Evolutionary conservation across 2,113 vertebrate species (phyloP).

Genomic region (Anser cygnoides): DNA sequence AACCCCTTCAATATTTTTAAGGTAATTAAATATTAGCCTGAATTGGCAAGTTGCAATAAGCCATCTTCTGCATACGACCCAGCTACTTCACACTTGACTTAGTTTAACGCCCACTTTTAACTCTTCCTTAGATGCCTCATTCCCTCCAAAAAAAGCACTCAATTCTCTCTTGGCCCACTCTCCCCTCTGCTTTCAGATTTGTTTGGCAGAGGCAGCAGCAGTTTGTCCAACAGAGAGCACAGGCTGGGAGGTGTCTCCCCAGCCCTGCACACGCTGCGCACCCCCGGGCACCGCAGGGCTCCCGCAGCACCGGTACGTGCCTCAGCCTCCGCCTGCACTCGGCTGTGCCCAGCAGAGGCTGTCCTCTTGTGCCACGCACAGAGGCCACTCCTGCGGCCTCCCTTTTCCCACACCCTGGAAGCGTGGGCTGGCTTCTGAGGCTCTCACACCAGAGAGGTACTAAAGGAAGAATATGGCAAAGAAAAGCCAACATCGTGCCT

Average conservation of each 20-base stretch:
- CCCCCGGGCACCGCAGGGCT: neutral
- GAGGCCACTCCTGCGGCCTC: neutral
- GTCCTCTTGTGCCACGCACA: fast-evolving
- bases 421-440: neutral
- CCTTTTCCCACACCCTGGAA: neutral
- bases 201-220: neutral
- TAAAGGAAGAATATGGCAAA: neutral
- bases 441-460: neutral
- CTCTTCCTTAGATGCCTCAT: neutral
- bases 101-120: neutral
- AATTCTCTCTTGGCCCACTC: neutral
- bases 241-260: neutral
- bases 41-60: neutral
- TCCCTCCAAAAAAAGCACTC: neutral
- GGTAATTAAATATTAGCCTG: neutral
- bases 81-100: neutral
- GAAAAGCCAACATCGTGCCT: neutral
- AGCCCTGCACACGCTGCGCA: fast-evolving
- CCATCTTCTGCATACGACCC: fast-evolving
- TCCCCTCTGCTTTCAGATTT: neutral
- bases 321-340: fast-evolving
- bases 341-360: neutral
- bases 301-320: fast-evolving
- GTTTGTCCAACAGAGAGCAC: neutral
- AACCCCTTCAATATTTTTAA: neutral